Base-by-base conservation (phyloP, 37 sponge, comb jelly and placozoan genomes). In the Chondrosia reniformis region DNA sequence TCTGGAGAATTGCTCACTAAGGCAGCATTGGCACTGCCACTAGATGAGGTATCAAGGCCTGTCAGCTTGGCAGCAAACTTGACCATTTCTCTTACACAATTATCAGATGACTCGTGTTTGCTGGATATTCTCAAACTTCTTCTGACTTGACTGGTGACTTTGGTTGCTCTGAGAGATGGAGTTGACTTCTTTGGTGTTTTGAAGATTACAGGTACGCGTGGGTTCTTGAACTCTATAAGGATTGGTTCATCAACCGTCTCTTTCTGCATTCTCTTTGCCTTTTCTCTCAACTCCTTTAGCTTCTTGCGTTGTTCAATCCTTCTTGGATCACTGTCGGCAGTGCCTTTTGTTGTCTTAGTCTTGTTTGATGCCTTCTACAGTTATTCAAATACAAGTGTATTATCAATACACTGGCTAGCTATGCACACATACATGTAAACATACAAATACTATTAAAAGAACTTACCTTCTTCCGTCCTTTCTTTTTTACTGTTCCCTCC, bases 401-500 rank as follows among this genome's bases (percentile, higher is more conserved):
- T 15, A 49, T 19, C 10, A 49, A 10, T 19, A 49, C 63, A 24
- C n/a, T 25, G 27, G n/a, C 27, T 25, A 24, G 19, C 8, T 62
- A 62, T 9, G 63, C n/a, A 62, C 63, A 62, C n/a, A 62, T 62
- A 28, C 27, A 62, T 62, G 63, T 62, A 22, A 22, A n/a, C 25
- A 62, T n/a, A 62, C 27, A 9, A 24, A 62, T 62, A 28, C n/a
- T 9, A 49, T 15, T 49, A 27, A 41, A 41, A 22, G 28, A 22
- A 67, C 55, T 38, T 49, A 24, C 76, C 55, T 56, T 75, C 55
- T 57, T 75, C 45, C 41, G 1, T 65, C 28, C 24, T n/a, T 46
- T 80, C 0, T 27, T 40, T 46, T 75, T 90, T 15, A 30, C 49
- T 54, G 59, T 85, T 46, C 72, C 55, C 13, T 57, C 56, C 0